Percentiles rank a stretch among this genome's conserved stretches.
phyloP scores from a whole-genome alignment of 35 echinoderm and acorn worm genomes.

The Apostichopus japonicus region DNA sequence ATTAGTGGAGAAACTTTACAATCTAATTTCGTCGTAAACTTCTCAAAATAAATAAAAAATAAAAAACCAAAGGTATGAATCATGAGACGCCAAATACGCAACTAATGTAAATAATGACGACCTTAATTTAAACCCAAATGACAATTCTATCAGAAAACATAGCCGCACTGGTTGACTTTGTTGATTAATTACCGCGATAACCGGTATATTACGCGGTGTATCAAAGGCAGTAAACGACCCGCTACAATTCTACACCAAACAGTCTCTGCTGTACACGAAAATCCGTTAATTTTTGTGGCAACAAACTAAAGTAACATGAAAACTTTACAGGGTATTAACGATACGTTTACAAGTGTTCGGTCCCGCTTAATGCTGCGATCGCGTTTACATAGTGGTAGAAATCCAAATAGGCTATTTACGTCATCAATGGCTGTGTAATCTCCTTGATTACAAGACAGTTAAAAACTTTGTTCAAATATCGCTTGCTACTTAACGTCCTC shows the following conservation, averaged over 20 bases:
- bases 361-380: background rate
- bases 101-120: conserved; percentile 14
- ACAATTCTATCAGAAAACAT: conserved; percentile 4
- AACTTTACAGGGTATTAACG: background rate
- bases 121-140: conserved; percentile 41
- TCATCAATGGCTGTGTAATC: background rate
- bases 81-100: conserved; percentile 6
- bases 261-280: background rate
- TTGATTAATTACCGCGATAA: conserved; percentile 39
- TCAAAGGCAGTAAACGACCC: background rate
- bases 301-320: background rate
- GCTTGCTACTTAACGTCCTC: background rate
- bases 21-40: background rate
- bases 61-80: background rate
- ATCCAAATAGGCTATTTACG: background rate
- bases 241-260: background rate
- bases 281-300: conserved; percentile 25
- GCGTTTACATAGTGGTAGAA: background rate
- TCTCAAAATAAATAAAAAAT: background rate
- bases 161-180: background rate
- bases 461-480: background rate
- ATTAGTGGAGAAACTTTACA: too few relatives aligned
- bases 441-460: background rate
- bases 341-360: background rate
- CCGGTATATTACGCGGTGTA: conserved; percentile 32